phyloP scores from a whole-genome alignment of 2,113 vertebrate species.

The Mugil cephalus region DNA sequence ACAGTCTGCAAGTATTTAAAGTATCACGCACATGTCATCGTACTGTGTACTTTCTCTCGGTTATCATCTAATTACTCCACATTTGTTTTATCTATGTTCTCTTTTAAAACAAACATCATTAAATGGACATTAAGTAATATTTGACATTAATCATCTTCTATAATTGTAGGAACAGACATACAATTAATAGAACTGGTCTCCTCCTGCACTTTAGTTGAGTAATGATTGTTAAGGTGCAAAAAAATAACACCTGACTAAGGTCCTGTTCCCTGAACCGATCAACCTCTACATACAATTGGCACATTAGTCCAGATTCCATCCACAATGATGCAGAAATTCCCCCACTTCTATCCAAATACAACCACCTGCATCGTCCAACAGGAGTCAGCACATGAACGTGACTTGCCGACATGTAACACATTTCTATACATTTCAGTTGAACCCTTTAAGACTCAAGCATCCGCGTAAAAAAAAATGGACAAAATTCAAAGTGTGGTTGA shows the following conservation, averaged over 20 bases:
- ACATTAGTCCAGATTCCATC: background rate
- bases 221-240: background rate
- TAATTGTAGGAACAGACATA: background rate
- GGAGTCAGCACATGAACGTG: background rate
- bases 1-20: slow-evolving; percentile 53
- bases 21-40: slow-evolving; percentile 26
- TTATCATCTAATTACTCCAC: slow-evolving; percentile 50
- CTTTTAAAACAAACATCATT: slow-evolving; percentile 27
- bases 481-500: no score
- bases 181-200: background rate
- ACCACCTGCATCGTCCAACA: background rate
- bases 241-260: no score
- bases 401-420: no score
- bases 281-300: background rate
- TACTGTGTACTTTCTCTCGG: slow-evolving; percentile 61
- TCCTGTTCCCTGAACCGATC: slow-evolving; percentile 10
- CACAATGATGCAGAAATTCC: background rate
- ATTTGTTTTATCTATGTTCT: slow-evolving; percentile 36
- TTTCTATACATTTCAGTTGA: no score
- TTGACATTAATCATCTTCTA: background rate
- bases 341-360: background rate
- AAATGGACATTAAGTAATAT: slow-evolving; percentile 17
- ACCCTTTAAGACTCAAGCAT: no score
- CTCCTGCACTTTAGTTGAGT: background rate
- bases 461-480: no score